Conservation (phyloP, 2,113 vertebrate genomes). For the Psophia crepitans region DNA sequence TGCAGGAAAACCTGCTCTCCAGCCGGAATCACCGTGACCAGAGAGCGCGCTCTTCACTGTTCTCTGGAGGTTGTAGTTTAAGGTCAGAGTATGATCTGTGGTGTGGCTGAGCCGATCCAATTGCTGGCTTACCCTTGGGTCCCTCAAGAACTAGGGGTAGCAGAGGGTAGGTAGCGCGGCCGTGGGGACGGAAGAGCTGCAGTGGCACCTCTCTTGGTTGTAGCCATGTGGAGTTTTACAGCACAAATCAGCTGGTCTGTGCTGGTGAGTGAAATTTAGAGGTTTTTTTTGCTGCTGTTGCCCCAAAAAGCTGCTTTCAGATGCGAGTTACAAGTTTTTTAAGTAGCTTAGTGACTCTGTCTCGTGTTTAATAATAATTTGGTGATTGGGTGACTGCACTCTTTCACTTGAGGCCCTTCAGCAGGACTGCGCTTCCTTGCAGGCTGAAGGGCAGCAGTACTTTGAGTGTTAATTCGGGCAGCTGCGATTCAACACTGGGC, state of each 20-base stretch:
- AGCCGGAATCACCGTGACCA: not conserved
- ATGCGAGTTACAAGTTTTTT: not conserved
- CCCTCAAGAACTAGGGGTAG: too few species aligned
- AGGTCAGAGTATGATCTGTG: not conserved
- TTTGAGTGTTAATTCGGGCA: not conserved
- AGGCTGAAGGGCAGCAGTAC: not conserved
- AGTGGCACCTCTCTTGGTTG: not conserved
- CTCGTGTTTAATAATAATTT: not conserved
- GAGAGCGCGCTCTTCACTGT: not conserved
- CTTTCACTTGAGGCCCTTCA: not conserved
- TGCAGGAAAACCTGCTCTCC: not conserved
- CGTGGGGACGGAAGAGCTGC: not conserved
- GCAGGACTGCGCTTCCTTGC: not conserved
- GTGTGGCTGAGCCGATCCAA: not conserved
- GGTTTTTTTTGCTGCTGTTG: not conserved
- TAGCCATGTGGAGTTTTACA: not conserved
- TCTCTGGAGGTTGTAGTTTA: not conserved
- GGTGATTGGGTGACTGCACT: not conserved
- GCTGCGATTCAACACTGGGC: not conserved
- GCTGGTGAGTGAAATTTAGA: not conserved
- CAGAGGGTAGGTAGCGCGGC: not conserved
- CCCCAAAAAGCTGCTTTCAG: not conserved
- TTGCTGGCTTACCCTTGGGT: not conserved
- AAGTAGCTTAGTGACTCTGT: not conserved
- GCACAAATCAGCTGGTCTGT: not conserved